These are phyloP conservation scores for Hemibagrus guttatus DNA, from an alignment of 2,797 vertebrate species.

Conservation along the genomic window DNA sequence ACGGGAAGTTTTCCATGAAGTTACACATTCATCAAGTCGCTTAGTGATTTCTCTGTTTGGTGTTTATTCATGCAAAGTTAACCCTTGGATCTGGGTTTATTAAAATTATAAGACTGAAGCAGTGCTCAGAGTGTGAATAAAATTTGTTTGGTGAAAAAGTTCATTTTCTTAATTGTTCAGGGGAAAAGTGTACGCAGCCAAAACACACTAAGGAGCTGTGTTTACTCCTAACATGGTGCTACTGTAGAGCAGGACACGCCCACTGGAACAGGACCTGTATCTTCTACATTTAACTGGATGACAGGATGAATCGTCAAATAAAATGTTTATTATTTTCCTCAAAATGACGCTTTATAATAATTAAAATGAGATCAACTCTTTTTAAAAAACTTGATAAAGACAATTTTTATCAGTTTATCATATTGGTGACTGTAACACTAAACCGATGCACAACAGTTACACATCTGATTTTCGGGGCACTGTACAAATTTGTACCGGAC, in stretches of 20 bases:
- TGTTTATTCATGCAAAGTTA: background rate
- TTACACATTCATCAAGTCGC: background rate
- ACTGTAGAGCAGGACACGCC: background rate
- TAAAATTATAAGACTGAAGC: background rate
- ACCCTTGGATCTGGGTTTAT: background rate
- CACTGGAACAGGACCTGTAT: background rate
- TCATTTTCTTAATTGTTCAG: background rate
- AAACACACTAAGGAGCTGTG: background rate
- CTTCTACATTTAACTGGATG: background rate
- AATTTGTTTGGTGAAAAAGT: background rate
- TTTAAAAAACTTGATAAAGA: too few species aligned
- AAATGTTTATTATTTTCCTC: too few species aligned
- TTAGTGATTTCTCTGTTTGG: background rate
- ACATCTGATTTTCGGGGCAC: too few species aligned
- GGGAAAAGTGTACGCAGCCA: background rate
- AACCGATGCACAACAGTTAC: too few species aligned
- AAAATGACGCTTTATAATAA: too few species aligned
- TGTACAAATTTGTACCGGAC: too few species aligned
- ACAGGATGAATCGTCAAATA: background rate
- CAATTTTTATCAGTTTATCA: too few species aligned
- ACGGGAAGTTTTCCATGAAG: background rate
- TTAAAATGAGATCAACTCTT: too few species aligned
- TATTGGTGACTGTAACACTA: too few species aligned
- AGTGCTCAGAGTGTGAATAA: background rate
- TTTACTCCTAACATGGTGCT: background rate